These are phyloP conservation scores for Phocoena phocoena DNA, from an alignment of 2,113 vertebrate genomes.

Conservation along the genomic window DNA sequence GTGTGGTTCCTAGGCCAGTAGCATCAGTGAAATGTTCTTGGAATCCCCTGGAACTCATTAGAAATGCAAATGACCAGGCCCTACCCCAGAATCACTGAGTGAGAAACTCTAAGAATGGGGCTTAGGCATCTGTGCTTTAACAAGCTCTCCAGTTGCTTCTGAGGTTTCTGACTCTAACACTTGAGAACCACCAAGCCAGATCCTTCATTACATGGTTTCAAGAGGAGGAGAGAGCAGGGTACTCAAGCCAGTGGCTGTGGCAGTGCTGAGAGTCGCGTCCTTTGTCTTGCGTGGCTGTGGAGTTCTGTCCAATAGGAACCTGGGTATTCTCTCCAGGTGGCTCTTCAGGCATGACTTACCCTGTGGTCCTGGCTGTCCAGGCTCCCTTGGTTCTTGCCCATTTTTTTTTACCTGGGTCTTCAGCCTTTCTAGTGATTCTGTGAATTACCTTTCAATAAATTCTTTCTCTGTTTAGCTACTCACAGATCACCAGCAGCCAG, in stretches of 20 bases:
- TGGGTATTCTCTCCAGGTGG: no score
- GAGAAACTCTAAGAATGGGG: neutral
- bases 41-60: neutral
- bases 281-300: rapidly evolving
- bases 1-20: neutral
- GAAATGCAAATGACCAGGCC: neutral
- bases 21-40: neutral
- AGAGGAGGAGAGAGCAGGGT: neutral
- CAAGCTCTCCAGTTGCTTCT: neutral
- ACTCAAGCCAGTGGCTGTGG: neutral
- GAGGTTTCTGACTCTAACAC: neutral
- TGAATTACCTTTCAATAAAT: neutral
- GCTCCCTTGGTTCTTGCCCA: neutral
- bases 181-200: neutral
- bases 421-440: neutral
- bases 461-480: neutral
- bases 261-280: neutral
- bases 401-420: neutral
- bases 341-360: neutral
- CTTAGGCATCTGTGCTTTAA: neutral
- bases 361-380: neutral
- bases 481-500: neutral
- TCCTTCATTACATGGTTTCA: neutral
- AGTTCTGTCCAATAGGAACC: no score
- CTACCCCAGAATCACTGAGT: neutral